Evolutionary conservation across 2,888 invertebrate species (phyloP).

Genomic region (Embidobia sp.): DNA sequence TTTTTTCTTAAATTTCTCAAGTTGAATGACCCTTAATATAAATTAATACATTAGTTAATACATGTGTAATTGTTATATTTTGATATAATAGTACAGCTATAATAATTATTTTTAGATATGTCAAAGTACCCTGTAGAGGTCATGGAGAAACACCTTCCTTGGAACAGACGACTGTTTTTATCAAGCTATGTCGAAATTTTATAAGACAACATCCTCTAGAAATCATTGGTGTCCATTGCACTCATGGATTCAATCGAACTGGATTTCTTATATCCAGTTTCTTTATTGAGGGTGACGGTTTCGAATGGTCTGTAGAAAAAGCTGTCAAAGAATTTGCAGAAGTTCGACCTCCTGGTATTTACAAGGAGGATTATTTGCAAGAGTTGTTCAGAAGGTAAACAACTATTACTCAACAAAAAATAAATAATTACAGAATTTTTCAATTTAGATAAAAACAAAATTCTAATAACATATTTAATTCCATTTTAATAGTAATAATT

Average conservation of each 20-base stretch:
- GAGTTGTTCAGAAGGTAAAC: constrained; percentile 87
- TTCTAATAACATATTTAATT: no score
- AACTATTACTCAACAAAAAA: background rate
- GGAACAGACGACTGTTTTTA: constrained; percentile 92
- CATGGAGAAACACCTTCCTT: constrained; percentile 95
- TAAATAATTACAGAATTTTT: background rate
- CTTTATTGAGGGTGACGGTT: constrained; percentile 91
- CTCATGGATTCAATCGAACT: constrained; percentile 99
- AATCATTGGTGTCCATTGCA: constrained; percentile 91
- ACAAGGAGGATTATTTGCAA: constrained; percentile 96
- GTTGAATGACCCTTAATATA: no score
- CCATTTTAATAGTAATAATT: no score
- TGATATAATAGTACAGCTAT: no score
- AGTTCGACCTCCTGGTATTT: constrained; percentile 96
- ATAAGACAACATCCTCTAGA: constrained; percentile 90
- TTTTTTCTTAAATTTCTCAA: no score
- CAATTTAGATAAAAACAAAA: no score
- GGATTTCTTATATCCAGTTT: constrained; percentile 97
- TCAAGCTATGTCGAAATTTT: constrained; percentile 86
- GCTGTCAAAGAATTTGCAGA: constrained; percentile 90
- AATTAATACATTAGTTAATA: no score
- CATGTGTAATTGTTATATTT: no score
- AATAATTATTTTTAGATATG: constrained; percentile 83
- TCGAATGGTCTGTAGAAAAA: constrained; percentile 92
- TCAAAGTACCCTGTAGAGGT: constrained; percentile 94